phyloP scores from a whole-genome alignment of 2,888 invertebrate genomes.

The Coenonympha glycerion region DNA sequence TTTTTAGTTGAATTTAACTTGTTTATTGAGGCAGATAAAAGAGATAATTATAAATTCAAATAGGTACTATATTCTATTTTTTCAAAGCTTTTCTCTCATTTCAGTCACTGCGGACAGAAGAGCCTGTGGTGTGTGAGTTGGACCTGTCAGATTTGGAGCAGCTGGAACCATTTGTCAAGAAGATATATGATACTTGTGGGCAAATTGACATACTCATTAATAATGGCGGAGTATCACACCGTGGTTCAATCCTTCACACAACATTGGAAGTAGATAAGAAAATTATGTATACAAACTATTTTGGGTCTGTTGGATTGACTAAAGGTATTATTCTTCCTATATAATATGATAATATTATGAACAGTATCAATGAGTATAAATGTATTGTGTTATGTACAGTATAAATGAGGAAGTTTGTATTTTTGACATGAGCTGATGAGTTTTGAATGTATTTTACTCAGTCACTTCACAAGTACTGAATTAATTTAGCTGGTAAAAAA shows the following conservation, averaged over 20 bases:
- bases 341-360: too few species aligned
- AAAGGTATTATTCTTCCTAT: slow-evolving; percentile 79
- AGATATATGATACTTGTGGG: slow-evolving; percentile 82
- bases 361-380: too few species aligned
- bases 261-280: slow-evolving; percentile 87
- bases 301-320: slow-evolving; percentile 92
- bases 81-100: slow-evolving; percentile 28
- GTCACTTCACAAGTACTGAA: too few species aligned
- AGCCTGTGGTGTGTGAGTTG: slow-evolving; percentile 83
- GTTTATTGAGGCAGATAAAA: too few species aligned
- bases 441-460: too few species aligned
- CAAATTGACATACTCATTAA: slow-evolving; percentile 92
- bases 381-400: too few species aligned
- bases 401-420: too few species aligned
- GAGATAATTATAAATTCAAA: too few species aligned
- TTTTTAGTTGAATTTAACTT: too few species aligned
- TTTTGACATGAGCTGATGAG: too few species aligned
- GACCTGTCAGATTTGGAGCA: slow-evolving; percentile 84
- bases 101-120: slow-evolving; percentile 77
- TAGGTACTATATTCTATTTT: too few species aligned
- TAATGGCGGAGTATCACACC: slow-evolving; percentile 91
- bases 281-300: slow-evolving; percentile 96
- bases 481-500: too few species aligned
- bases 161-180: slow-evolving; percentile 78
- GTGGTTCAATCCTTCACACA: slow-evolving; percentile 85